A percentile compares a stretch with the other conserved stretches of the same genome.
These are phyloP conservation scores for Pantelozetes paolii DNA, from an alignment of 2,888 invertebrate genomes.

Conservation along the genomic window DNA sequence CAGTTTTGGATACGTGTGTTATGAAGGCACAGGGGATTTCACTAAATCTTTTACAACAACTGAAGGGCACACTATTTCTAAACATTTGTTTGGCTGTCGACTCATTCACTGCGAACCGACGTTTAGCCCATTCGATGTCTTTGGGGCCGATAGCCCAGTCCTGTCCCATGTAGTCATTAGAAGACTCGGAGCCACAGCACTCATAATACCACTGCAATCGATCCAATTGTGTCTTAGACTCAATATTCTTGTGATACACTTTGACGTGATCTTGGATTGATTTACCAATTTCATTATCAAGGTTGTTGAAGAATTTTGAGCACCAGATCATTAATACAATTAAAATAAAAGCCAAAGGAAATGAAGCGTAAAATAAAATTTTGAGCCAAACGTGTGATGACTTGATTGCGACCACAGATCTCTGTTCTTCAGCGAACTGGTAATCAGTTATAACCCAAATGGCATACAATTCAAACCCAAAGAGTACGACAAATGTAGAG, in stretches of 20 bases:
- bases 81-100: neutral
- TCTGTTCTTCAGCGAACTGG: neutral
- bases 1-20: neutral
- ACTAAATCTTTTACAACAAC: neutral
- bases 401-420: neutral
- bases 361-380: neutral
- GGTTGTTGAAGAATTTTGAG: neutral
- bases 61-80: neutral
- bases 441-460: neutral
- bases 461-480: too few species aligned
- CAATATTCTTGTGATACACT: neutral
- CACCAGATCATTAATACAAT: neutral
- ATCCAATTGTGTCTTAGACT: neutral
- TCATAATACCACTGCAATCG: neutral
- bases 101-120: too few species aligned
- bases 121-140: too few species aligned
- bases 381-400: neutral
- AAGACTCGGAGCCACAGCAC: neutral
- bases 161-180: neutral
- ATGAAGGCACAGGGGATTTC: neutral
- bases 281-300: neutral
- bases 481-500: neutral
- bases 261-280: neutral
- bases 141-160: too few species aligned
- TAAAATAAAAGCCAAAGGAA: neutral